Evolutionary conservation across 2,113 vertebrate genomes (phyloP).

Genomic region (Ochotona curzoniae): DNA sequence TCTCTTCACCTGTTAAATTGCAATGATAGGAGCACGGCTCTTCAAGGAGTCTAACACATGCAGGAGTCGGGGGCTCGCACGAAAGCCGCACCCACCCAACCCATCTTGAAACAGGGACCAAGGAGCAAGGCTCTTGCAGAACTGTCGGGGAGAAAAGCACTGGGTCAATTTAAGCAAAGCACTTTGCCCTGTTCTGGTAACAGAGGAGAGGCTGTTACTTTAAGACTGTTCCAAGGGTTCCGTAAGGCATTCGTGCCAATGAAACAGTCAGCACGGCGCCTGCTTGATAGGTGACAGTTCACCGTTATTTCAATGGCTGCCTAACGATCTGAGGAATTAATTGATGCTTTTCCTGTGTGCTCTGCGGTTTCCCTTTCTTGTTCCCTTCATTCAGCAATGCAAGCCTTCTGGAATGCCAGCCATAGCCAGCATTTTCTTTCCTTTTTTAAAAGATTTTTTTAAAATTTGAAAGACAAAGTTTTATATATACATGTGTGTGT

Average conservation of each 20-base stretch:
- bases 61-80: no score
- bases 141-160: not conserved
- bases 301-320: accelerated
- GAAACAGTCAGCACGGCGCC: not conserved
- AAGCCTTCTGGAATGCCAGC: not conserved
- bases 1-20: not conserved
- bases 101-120: no score
- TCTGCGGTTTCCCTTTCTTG: not conserved
- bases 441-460: not conserved
- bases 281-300: not conserved
- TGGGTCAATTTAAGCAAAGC: not conserved
- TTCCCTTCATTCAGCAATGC: not conserved
- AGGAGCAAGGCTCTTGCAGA: not conserved
- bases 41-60: no score
- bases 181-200: no score
- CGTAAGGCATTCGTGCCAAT: not conserved
- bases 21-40: not conserved
- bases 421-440: not conserved
- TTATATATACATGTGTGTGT: no score
- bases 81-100: no score
- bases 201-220: no score
- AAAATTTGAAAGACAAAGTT: no score
- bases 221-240: not conserved
- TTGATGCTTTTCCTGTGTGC: not conserved
- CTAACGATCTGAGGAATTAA: not conserved